Base-by-base conservation (phyloP, 2,113 vertebrate genomes). In the Passer montanus region DNA sequence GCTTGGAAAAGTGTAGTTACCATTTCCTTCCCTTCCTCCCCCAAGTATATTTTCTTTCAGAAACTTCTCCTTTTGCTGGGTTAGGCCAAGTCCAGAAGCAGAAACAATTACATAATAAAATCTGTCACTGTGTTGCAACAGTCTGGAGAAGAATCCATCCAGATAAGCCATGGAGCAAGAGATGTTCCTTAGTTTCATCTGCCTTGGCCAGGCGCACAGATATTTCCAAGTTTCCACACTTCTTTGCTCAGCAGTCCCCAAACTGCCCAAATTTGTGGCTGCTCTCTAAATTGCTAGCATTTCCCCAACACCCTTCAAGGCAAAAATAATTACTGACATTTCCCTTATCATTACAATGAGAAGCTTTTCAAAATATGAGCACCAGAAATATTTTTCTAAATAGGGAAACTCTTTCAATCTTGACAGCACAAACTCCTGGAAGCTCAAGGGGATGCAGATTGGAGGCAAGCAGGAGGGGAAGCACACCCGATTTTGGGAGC, bases 51-150 rank as follows among this genome's bases (percentile, higher is more conserved):
- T 74, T 88, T 77, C 19, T 90, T 94, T 78, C 35, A 62, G 47
- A 70, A 49, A 70, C 73, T 94, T 95, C 96, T 89, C 67, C 95
- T 95, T 95, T 89, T 86, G 17, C 35, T 74, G 64, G n/a, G 49
- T n/a, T 80, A 60, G 31, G 56, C 49, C 72, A 75, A 77, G 31
- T 37, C 73, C 37, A 96, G 79, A 92, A 84, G 82, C 52, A 94
- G 87, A 94, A 94, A 82, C 33, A 80, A 87, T 84, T 83, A 86
- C 56, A n/a, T 82, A 86, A 89, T 26, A 66, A 63, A 70, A 73
- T 39, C 47, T 81, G 39, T 46, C 39, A 12, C 41, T 47, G 35
- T 86, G 69, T 89, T 81, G 91, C 94, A 84, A 84, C 2, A 74
- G 6, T 24, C 70, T 74, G 73, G 60, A 89, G 44, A 81, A 74